phyloP scores from a whole-genome alignment of 2,113 vertebrate species.

The Tragelaphus strepsiceros region DNA sequence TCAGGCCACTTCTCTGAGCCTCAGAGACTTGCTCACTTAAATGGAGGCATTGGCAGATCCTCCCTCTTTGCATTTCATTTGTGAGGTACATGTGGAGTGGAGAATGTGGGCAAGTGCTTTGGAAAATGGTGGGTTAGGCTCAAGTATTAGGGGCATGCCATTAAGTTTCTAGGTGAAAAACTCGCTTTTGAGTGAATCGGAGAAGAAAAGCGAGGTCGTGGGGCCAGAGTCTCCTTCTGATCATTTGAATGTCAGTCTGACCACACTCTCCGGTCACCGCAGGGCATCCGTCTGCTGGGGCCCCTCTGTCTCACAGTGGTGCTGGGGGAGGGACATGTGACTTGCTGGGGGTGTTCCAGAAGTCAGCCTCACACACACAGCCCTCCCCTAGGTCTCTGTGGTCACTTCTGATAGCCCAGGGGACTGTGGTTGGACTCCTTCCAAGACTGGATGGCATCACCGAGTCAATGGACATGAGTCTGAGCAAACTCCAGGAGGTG shows the following conservation, averaged over 20 bases:
- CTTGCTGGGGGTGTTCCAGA: background rate
- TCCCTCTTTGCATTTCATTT: background rate
- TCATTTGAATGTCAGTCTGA: background rate
- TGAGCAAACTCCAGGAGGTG: background rate
- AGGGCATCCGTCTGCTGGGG: background rate
- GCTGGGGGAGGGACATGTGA: background rate
- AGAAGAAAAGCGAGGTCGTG: background rate
- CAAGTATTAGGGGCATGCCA: background rate
- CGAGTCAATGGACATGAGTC: background rate
- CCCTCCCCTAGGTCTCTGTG: background rate
- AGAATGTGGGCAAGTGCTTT: background rate
- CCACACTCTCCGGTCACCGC: fast-evolving
- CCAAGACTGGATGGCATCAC: background rate
- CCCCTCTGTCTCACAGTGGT: background rate
- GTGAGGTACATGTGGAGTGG: background rate
- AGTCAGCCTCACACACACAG: background rate
- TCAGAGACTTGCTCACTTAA: background rate
- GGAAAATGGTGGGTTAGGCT: background rate
- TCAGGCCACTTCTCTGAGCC: background rate
- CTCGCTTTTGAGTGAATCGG: background rate
- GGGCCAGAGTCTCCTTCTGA: background rate
- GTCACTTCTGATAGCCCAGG: background rate
- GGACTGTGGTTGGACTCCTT: background rate
- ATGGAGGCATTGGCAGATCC: background rate
- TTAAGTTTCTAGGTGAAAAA: background rate